phyloP scores from a whole-genome alignment of 1,140 invertebrate species.

The Coboldia fuscipes region DNA sequence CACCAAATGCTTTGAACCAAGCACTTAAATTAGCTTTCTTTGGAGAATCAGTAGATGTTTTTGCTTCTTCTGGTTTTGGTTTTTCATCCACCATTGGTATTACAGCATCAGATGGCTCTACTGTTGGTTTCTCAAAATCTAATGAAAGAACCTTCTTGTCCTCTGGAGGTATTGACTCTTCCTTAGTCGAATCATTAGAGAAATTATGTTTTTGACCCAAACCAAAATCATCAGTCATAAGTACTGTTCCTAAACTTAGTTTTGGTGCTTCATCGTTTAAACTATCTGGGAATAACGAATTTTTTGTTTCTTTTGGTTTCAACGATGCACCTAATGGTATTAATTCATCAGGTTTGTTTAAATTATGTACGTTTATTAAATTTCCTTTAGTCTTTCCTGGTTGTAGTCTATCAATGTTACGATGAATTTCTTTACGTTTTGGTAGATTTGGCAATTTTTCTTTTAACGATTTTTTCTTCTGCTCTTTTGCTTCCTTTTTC shows the following conservation, averaged over 20 bases:
- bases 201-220: conserved; percentile 35
- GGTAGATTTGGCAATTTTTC: conserved; percentile 14
- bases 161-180: conserved; percentile 15
- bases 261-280: conserved; percentile 51
- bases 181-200: conserved; percentile 23
- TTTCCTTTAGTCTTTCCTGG: conserved; percentile 71
- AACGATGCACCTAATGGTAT: conserved; percentile 18
- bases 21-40: conserved; percentile 70
- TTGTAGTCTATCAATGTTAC: conserved; percentile 60
- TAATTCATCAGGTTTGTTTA: conserved; percentile 26
- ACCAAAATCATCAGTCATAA: conserved; percentile 36
- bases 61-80: conserved; percentile 16
- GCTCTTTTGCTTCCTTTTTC: conserved; percentile 17
- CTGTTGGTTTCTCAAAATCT: conserved; percentile 7
- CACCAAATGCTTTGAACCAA: conserved; percentile 78
- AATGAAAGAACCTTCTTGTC: neutral
- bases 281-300: conserved; percentile 26
- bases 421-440: conserved; percentile 48
- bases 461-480: conserved; percentile 15
- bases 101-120: conserved; percentile 6
- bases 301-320: conserved; percentile 29
- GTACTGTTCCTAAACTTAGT: conserved; percentile 56
- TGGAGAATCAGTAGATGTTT: conserved; percentile 24
- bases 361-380: conserved; percentile 32
- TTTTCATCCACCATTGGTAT: conserved; percentile 10